phyloP scores from a whole-genome alignment of 2,888 invertebrate genomes.

The Diaprepes abbreviatus region DNA sequence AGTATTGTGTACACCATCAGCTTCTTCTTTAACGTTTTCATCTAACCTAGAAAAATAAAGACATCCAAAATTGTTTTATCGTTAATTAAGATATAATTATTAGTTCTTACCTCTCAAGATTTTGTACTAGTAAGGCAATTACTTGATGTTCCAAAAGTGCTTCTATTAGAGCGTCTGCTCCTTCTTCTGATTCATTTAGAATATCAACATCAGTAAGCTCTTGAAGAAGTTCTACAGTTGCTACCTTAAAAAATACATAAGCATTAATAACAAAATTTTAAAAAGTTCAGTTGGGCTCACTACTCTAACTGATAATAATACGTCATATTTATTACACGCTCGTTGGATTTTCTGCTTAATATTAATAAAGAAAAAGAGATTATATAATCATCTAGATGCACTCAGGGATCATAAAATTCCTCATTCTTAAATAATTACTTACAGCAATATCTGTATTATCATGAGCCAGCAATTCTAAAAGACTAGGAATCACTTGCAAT shows the following conservation, averaged over 20 bases:
- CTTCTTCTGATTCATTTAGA: slow-evolving; percentile 93
- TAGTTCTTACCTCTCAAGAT: slow-evolving; percentile 75
- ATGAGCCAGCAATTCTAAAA: slow-evolving; percentile 94
- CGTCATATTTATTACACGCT: too few relatives aligned
- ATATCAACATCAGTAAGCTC: slow-evolving; percentile 98
- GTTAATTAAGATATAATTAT: too few relatives aligned
- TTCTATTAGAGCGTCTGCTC: slow-evolving; percentile 89
- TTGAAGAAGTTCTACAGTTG: slow-evolving; percentile 74
- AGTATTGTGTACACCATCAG: slow-evolving; percentile 96
- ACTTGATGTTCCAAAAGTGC: slow-evolving; percentile 88
- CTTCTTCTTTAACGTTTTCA: slow-evolving; percentile 93
- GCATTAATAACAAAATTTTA: too few relatives aligned
- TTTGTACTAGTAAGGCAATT: slow-evolving; percentile 91
- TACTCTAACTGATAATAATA: too few relatives aligned
- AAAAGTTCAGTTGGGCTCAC: too few relatives aligned
- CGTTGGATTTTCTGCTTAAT: too few relatives aligned
- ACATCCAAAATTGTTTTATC: too few relatives aligned
- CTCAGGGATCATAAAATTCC: background rate
- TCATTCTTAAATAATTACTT: too few relatives aligned
- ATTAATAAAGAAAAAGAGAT: too few relatives aligned
- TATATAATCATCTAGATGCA: too few relatives aligned
- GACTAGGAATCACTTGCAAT: slow-evolving; percentile 87
- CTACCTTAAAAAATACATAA: slow-evolving; percentile 60
- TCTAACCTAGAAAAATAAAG: slow-evolving; percentile 79
- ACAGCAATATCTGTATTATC: slow-evolving; percentile 92